phyloP scores from a whole-genome alignment of 2,797 vertebrate species.

The Strix occidentalis region DNA sequence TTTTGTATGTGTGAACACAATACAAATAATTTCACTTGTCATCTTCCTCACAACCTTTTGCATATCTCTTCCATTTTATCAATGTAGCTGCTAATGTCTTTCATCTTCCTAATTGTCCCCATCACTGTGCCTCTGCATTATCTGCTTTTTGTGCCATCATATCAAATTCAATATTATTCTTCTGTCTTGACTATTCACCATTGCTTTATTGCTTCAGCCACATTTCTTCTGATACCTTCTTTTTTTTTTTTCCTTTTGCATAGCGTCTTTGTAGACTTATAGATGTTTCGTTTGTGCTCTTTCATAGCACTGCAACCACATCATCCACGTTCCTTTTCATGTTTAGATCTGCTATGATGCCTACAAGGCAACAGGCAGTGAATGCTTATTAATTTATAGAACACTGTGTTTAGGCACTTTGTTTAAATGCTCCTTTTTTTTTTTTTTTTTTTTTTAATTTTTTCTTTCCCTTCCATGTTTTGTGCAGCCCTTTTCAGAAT shows the following conservation, averaged over 20 bases:
- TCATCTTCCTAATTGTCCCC: not conserved
- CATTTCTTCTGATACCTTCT: not conserved
- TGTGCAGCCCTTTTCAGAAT: not conserved
- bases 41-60: not conserved
- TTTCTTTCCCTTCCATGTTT: not conserved
- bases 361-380: not conserved
- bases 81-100: not conserved
- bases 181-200: not conserved
- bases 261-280: not conserved
- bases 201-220: not conserved
- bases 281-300: not conserved
- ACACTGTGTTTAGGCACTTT: rapidly evolving
- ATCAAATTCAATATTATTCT: not conserved
- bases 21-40: not conserved
- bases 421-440: not conserved
- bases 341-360: not conserved
- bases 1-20: not conserved
- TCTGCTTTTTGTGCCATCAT: not conserved
- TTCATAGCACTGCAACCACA: not conserved
- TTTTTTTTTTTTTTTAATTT: not conserved
- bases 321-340: not conserved
- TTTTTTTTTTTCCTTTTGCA: not conserved
- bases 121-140: not conserved
- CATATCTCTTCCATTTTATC: not conserved
- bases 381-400: not conserved